Conservation (phyloP, 2,797 vertebrate genomes). For the Cryptoprocta ferox region DNA sequence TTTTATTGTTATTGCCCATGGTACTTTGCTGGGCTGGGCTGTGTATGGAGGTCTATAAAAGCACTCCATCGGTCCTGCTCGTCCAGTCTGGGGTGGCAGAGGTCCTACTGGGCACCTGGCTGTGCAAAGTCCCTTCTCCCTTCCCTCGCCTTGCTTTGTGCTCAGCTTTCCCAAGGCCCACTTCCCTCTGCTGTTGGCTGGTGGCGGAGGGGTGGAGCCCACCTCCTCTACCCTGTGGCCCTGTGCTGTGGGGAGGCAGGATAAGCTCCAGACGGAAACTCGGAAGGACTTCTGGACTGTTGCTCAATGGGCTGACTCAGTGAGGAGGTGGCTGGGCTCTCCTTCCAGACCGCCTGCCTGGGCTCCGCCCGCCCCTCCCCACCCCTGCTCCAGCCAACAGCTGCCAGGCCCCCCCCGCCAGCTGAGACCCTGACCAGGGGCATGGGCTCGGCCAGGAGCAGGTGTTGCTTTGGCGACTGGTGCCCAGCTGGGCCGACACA, state of each 20-base stretch:
- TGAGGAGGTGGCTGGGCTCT: slow-evolving; percentile 70
- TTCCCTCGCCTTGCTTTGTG: not conserved
- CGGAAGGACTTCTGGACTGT: slow-evolving; percentile 67
- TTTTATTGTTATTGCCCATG: not conserved
- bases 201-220: not conserved
- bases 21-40: not conserved
- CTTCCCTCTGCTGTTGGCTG: not conserved
- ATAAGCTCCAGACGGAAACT: slow-evolving; percentile 80
- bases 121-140: not conserved
- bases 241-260: slow-evolving; percentile 63
- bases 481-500: not conserved
- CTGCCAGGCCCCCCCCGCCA: not conserved
- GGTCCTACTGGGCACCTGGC: not conserved
- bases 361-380: not conserved
- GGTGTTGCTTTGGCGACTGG: not conserved
- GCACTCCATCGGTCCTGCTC: not conserved
- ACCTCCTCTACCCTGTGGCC: not conserved
- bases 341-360: not conserved
- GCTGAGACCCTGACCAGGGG: not conserved
- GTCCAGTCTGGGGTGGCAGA: not conserved
- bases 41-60: not conserved
- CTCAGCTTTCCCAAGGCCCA: not conserved
- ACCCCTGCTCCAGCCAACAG: not conserved
- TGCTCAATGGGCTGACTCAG: slow-evolving; percentile 83
- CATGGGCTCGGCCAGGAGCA: not conserved